A percentile compares a stretch with the other conserved stretches of the same genome.
Conservation (phyloP, 2,113 vertebrate genomes). For the Pantherophis guttatus region DNA sequence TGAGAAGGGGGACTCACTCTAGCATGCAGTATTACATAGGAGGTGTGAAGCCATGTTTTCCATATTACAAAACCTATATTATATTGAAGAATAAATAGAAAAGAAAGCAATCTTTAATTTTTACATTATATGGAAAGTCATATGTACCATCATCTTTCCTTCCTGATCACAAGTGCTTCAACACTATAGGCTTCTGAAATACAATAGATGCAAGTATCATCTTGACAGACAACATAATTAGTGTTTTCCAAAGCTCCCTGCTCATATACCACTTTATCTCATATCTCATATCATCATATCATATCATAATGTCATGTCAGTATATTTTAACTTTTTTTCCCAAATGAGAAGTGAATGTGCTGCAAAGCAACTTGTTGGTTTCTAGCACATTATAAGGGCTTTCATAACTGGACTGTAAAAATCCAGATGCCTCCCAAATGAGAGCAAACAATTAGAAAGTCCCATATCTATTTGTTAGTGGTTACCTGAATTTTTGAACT, state of each 20-base stretch:
- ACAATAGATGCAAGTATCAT: not conserved
- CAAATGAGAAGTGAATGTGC: not conserved
- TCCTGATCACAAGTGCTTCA: not conserved
- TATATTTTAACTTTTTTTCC: not conserved
- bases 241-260: not conserved
- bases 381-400: not conserved
- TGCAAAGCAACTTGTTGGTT: not conserved
- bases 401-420: not conserved
- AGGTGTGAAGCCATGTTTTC: not conserved
- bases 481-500: not conserved
- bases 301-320: not conserved
- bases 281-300: not conserved
- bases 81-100: not conserved
- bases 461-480: not conserved
- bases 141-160: not conserved
- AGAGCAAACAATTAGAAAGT: not conserved
- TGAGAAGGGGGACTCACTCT: not conserved
- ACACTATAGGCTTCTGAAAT: not conserved
- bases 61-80: not conserved
- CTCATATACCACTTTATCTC: not conserved
- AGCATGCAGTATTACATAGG: not conserved
- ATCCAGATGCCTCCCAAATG: not conserved
- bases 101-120: not conserved
- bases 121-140: not conserved
- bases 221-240: not conserved